Base-by-base conservation (phyloP, 2,113 vertebrate species). In the Psittacus erithacus region DNA sequence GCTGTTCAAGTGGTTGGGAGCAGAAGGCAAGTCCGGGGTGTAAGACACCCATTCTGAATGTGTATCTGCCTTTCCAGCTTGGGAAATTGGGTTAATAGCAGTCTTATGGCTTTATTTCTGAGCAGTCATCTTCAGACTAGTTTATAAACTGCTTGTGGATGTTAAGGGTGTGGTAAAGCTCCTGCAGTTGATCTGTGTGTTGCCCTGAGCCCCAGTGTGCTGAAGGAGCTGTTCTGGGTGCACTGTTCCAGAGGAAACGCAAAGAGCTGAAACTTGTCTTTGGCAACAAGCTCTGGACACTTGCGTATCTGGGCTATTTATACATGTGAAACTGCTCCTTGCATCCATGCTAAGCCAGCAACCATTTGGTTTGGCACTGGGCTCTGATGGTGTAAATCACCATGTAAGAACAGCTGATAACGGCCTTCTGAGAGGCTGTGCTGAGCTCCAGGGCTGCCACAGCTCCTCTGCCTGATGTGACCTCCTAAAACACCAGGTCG, bases 161-260 rank as follows among this genome's bases (percentile, higher is more conserved):
- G 1, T 55, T 3, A 12, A 38, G 49, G 33, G 35, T 0, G 0
- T 64, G 49, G 29, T 43, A 13, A 35, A 71, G 60, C 64, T 78
- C 29, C 33, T 60, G 44, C 17, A 73, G 73, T 11, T 35, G 16
- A 0, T 24, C 22, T 14, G 20, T 69, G 57, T 28, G 1, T 46
- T 1, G 1, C 47, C 57, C 31, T 82, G 60, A 73, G 43, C 44
- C 73, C 60, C 52, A 6, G 62, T 0, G 0, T 8, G 20, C 4
- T 35, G 9, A 23, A 28, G 38, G 16, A 33, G 29, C 35, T 81
- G 20, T 67, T 85, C n/a, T 64, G 47, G 7, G 33, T 70, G 20
- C 50, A 24, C 41, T 77, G 20, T 23, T 52, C 17, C 43, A 19
- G 65, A 29, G 60, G 27, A 62, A 29, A 8, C 5, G 7, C 6